These are phyloP conservation scores for Squalus acanthias DNA, from an alignment of 2,797 vertebrate species.

Conservation along the genomic window DNA sequence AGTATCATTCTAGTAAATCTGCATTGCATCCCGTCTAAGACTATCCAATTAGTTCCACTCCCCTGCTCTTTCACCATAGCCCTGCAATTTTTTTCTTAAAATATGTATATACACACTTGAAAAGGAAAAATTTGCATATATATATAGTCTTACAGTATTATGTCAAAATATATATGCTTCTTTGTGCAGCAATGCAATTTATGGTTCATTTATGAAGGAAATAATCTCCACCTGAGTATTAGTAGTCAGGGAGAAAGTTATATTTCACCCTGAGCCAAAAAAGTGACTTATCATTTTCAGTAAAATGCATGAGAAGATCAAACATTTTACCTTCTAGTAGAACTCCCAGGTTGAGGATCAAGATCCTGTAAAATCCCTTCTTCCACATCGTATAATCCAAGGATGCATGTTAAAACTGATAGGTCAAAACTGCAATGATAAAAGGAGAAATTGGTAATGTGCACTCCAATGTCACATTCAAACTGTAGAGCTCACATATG, in stretches of 20 bases:
- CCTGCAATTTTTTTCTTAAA: not conserved
- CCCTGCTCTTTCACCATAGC: not conserved
- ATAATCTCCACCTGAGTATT: not conserved
- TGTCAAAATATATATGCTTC: not conserved
- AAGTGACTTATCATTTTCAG: not conserved
- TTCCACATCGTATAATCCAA: not conserved
- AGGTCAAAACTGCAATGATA: not conserved
- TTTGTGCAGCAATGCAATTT: not conserved
- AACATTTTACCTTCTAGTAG: not conserved
- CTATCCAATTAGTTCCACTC: not conserved
- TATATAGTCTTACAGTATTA: not conserved
- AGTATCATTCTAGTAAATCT: no score
- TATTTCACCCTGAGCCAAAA: not conserved
- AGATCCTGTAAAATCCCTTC: not conserved
- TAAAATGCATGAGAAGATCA: slow-evolving; percentile 9
- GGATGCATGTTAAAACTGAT: not conserved
- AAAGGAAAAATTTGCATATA: not conserved
- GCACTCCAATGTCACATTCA: not conserved
- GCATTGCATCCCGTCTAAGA: not conserved
- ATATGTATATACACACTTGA: not conserved
- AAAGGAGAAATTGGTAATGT: not conserved
- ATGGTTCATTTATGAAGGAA: not conserved
- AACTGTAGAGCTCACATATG: not conserved
- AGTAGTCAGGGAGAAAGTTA: not conserved
- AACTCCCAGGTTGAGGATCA: not conserved